Evolutionary conservation across 64 coral and sea anemone species (phyloP), one percentile per base, ranked within the genome.

Genomic region (Dendrophyllia cribrosa): DNA sequence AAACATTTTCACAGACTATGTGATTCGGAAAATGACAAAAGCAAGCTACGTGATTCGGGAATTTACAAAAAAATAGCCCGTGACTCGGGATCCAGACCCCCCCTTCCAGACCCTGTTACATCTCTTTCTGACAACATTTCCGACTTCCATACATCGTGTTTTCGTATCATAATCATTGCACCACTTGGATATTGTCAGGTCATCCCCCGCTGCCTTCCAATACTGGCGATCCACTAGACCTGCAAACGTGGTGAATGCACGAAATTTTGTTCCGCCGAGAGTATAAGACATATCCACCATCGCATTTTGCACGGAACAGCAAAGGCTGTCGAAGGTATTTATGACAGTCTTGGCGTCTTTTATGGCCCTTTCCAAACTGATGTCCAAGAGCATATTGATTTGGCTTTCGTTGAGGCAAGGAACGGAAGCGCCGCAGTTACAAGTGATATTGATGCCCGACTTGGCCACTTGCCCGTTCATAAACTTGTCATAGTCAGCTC

Each of bases 251-350:
- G 91, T 93, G 56, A 96, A 96, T 24, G 22, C 8, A 61, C 66
- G 2, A 24, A 96, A 96, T 22, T 72, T 1, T 10, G 19, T 7
- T 9, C 79, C 72, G 44, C 95, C 95, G 4, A 96, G 3, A 5
- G 91, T 96, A 52, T 88, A 96, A 1, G 95, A 87, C 95, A 96
- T 96, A 81, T 96, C 95, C 8, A 96, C 95, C 91, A 96, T 93
- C 2, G 87, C 87, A 52, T 96, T 96, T 34, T 96, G 95, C 10
- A 96, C 95, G 21, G 90, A 43, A 47, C 95, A 96, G 58, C 95
- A 96, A 12, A 96, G 79, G 51, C 44, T 73, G 0, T 78, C 66
- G 55, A 96, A 96, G 0, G 95, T 93, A 3, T 76, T 46, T 17
- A 96, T 93, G 9, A 93, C 90, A 50, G 34, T 86, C 70, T 64